Conservation (phyloP, 2,797 vertebrate genomes). For the Bovichtus variegatus region DNA sequence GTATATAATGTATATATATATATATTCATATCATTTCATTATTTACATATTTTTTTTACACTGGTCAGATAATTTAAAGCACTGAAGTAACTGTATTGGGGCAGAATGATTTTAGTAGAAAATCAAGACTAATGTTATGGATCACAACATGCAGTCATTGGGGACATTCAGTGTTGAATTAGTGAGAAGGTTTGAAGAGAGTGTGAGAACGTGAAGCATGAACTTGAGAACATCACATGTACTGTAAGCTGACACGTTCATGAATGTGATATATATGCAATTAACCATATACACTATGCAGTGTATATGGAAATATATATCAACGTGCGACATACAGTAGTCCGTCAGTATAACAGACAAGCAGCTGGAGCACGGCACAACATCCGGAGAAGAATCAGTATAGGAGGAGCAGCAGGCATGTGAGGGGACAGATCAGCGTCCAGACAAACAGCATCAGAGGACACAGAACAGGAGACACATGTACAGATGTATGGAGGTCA, state of each 20-base stretch:
- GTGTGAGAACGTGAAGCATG: slow-evolving; percentile 10
- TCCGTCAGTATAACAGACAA: slow-evolving; percentile 17
- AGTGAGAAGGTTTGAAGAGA: slow-evolving; percentile 1
- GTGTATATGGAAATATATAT: slow-evolving; percentile 4
- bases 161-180: slow-evolving; percentile 1
- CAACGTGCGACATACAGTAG: slow-evolving; percentile 18
- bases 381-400: slow-evolving; percentile 23
- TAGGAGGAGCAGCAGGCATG: slow-evolving; percentile 28
- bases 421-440: slow-evolving; percentile 30
- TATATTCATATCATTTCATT: not conserved
- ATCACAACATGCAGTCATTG: slow-evolving; percentile 15
- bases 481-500: slow-evolving; percentile 82
- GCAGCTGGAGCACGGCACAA: slow-evolving; percentile 32
- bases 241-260: slow-evolving; percentile 12
- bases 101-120: not conserved
- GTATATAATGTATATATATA: not conserved
- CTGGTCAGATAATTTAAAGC: slow-evolving; percentile 3
- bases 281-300: slow-evolving; percentile 1
- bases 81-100: not conserved
- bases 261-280: not conserved
- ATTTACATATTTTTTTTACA: slow-evolving; percentile 6
- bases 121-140: not conserved
- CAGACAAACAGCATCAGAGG: slow-evolving; percentile 38
- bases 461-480: slow-evolving; percentile 55
- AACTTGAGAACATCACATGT: not conserved